These are phyloP conservation scores for Rhagium mordax DNA, from an alignment of 2,888 invertebrate genomes.

Conservation along the genomic window DNA sequence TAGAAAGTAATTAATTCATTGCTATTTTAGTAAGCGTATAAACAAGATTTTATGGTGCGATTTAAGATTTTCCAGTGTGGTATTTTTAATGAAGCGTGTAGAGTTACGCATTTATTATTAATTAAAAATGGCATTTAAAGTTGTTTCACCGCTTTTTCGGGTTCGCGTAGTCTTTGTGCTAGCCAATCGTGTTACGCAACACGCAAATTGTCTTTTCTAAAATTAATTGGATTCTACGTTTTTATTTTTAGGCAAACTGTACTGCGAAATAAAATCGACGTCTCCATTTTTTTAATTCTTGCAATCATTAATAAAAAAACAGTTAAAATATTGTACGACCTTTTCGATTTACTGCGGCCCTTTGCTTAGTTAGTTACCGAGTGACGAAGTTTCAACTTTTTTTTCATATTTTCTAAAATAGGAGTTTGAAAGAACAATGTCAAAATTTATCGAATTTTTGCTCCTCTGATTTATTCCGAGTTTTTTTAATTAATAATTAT, in stretches of 20 bases:
- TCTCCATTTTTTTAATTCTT: too few species aligned
- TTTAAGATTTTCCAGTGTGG: conserved; percentile 5
- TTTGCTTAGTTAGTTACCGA: too few species aligned
- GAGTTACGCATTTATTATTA: conserved; percentile 6
- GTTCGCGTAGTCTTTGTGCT: neutral
- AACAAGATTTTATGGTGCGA: conserved; percentile 2
- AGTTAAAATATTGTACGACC: too few species aligned
- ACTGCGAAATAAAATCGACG: neutral
- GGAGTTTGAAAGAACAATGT: too few species aligned
- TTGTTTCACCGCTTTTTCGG: conserved; percentile 1
- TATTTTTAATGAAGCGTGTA: conserved; percentile 11
- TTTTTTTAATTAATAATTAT: too few species aligned
- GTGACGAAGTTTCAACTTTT: too few species aligned
- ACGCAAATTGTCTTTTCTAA: neutral
- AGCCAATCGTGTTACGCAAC: neutral
- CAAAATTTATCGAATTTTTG: too few species aligned
- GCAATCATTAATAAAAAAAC: too few species aligned
- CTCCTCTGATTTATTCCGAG: too few species aligned
- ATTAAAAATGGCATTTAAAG: conserved; percentile 3
- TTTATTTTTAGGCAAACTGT: neutral
- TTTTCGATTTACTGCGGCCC: too few species aligned
- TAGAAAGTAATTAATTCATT: conserved; percentile 8
- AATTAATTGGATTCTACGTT: neutral
- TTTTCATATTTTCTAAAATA: too few species aligned
- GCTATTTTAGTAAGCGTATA: neutral